Conservation (phyloP, 2,113 vertebrate species). For the Serilophus lunatus region DNA sequence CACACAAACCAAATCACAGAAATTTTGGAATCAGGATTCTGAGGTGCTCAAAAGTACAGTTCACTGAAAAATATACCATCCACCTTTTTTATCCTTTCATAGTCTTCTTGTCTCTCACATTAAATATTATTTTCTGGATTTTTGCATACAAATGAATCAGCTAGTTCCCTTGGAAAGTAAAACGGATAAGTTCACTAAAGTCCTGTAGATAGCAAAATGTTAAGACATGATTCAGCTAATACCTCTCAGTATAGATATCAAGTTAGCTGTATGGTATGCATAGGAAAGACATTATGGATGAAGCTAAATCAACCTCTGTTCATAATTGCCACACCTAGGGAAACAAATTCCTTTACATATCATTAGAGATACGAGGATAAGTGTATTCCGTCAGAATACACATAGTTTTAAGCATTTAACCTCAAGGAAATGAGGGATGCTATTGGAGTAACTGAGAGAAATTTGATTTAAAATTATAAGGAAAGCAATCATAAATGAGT, state of each 20-base stretch:
- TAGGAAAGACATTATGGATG: neutral
- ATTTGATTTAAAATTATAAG: neutral
- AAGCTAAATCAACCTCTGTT: neutral
- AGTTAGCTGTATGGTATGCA: neutral
- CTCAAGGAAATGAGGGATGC: neutral
- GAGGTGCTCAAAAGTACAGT: neutral
- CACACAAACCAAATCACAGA: neutral
- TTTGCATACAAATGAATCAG: neutral
- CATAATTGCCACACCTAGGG: neutral
- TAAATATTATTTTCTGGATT: neutral
- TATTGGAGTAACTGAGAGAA: neutral
- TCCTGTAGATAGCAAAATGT: neutral
- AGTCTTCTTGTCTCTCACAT: rapidly evolving
- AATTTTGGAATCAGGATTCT: neutral
- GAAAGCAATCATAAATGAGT: neutral
- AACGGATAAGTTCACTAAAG: neutral
- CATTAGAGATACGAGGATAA: neutral
- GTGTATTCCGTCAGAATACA: neutral
- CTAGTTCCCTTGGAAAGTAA: neutral
- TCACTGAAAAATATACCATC: neutral
- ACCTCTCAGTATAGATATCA: neutral
- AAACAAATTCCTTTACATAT: neutral
- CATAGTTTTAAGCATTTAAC: neutral
- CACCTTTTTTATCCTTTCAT: neutral
- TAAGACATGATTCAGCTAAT: neutral